Base-by-base conservation (phyloP, 2,113 vertebrate species). In the Parus major region DNA sequence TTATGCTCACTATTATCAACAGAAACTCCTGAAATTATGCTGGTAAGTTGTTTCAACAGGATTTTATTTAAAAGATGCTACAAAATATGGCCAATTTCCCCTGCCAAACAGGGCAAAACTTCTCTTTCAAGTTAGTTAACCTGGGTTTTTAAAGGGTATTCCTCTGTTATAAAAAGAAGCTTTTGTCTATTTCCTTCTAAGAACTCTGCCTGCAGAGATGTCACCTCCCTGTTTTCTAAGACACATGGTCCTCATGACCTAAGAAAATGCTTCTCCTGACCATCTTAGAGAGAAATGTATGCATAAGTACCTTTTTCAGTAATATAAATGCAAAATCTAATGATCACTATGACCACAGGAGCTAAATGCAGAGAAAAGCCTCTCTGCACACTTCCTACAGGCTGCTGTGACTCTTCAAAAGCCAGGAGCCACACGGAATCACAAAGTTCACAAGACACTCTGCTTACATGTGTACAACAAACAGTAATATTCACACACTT, bases 261-360 rank as follows among this genome's bases (percentile, higher is more conserved):
- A 39, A 75, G 53, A 82, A 88, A 60, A 75, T 25, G 9, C 13
- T 55, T 29, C 28, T 80, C 31, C 17, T 2, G 7, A 28, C 11
- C 13, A 42, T 63, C 27, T 35, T 35, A 23, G 39, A 44, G 20
- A 75, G 22, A 47, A 31, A n/a, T 19, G 24, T 68, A 55, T 5
- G 21, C 50, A 41, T 14, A 39, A 35, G 23, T 28, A 65, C 9
- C 50, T 70, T 42, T 73, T 78, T 28, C 42, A 59, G 18, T 59
- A 71, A 82, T 16, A 35, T 5, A 75, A 22, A 55, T n/a, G n/a
- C 10, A 66, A 81, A 71, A 59, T 60, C 23, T 46, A 28, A n/a
- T 0, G 2, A 28, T 55, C 41, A 4, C 44, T 46, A 18, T 2
- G 3, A 57, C 18, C 1, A 5, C 1, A 1, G 70, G n/a, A 92